Conservation (phyloP, 2,888 invertebrate species). For the Meliscaeva auricollis region DNA sequence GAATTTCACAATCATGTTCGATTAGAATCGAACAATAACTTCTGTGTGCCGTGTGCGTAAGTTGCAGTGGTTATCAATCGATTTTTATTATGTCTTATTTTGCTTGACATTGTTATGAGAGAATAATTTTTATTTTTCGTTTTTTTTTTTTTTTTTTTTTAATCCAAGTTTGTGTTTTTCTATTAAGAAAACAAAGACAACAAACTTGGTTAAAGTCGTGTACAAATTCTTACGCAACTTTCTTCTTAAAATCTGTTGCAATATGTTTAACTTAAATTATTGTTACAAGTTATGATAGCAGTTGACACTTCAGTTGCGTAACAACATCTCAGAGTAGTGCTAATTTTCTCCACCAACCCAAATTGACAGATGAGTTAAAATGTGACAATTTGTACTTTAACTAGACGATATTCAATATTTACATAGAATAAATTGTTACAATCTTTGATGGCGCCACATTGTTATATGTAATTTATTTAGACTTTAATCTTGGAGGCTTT, state of each 20-base stretch:
- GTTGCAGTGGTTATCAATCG: constrained; percentile 21
- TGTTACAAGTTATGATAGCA: constrained; percentile 10
- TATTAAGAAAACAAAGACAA: constrained; percentile 6
- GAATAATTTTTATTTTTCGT: neutral
- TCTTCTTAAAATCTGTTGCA: constrained; percentile 15
- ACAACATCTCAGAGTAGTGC: constrained; percentile 32
- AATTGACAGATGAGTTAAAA: neutral
- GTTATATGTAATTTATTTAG: neutral
- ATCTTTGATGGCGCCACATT: constrained; percentile 21
- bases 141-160: neutral
- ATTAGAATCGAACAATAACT: constrained; percentile 31
- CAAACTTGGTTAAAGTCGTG: neutral
- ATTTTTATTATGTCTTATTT: neutral
- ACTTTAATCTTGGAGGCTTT: constrained; percentile 21
- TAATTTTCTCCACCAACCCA: constrained; percentile 17
- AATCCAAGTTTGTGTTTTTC: constrained; percentile 19
- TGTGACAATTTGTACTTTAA: constrained; percentile 6
- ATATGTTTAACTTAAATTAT: constrained; percentile 7
- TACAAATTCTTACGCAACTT: constrained; percentile 25
- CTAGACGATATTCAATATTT: constrained; percentile 3
- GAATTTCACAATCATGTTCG: constrained; percentile 34
- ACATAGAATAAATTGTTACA: constrained; percentile 25
- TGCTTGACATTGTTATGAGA: neutral
- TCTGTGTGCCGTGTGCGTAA: constrained; percentile 31
- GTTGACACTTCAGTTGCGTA: constrained; percentile 6